Evolutionary conservation across 2,888 invertebrate species (phyloP).

Genomic region (Matsumyia berberina): DNA sequence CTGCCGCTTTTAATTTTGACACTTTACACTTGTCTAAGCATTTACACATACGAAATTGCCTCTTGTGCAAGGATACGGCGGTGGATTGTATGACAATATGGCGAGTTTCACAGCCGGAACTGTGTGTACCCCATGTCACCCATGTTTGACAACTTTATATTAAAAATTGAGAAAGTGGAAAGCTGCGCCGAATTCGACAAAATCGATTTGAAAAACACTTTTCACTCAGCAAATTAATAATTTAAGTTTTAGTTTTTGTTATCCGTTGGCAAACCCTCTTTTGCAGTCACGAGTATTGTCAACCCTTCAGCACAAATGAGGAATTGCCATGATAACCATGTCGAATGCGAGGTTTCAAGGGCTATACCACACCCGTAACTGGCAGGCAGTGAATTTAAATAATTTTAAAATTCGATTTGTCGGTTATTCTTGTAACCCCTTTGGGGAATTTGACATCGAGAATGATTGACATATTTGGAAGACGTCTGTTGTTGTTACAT

Average conservation of each 20-base stretch:
- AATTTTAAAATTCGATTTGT: constrained; percentile 63
- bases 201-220: constrained; percentile 18
- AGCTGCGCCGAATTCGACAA: constrained; percentile 18
- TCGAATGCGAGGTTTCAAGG: constrained; percentile 44
- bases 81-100: constrained; percentile 58
- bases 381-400: constrained; percentile 58
- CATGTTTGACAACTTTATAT: constrained; percentile 70
- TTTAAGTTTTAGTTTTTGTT: constrained; percentile 57
- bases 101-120: constrained; percentile 33
- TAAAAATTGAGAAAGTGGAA: constrained; percentile 59
- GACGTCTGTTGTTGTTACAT: constrained; percentile 59
- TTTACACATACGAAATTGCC: constrained; percentile 45
- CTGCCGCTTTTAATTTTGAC: constrained; percentile 55
- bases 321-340: constrained; percentile 59
- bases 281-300: constrained; percentile 14
- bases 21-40: constrained; percentile 64
- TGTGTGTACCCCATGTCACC: constrained; percentile 48
- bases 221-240: constrained; percentile 49
- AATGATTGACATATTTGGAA: constrained; percentile 70
- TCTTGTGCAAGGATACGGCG: constrained; percentile 22
- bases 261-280: constrained; percentile 41
- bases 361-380: constrained; percentile 29
- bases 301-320: constrained; percentile 20
- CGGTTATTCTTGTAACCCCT: constrained; percentile 58
- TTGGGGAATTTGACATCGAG: constrained; percentile 44